Base-by-base conservation (phyloP, 1,140 invertebrate genomes). In the Diuraphis noxia region DNA sequence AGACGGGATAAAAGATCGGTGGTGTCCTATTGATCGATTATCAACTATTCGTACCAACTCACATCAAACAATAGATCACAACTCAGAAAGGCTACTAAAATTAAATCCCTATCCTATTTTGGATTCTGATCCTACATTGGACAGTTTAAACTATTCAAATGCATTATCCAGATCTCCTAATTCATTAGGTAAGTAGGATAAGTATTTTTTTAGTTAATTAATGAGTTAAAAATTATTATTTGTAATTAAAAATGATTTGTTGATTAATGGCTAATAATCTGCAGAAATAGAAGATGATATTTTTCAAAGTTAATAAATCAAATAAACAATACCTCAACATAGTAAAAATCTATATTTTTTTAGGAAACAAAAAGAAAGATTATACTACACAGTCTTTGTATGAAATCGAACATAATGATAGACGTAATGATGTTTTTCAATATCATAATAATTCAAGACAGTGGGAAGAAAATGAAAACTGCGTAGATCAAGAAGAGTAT, bases 391-490 rank as follows among this genome's bases (percentile, higher is more conserved):
- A 77, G 38, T 49, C 63, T 46, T 38, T 36, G 40, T 79, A 90
- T 81, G 41, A 79, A 79, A 34, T 81, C 41, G 56, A 90, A 79
- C 56, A 30, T 21, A 46, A 43, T 49, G 34, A 49, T 49, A 90
- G 38, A 43, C 72, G 49, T 10, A 81, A 81, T 34, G 88, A 90
- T 34, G 40, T 43, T 81, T 81, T 43, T 36, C 41, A 38, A 90
- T 90, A 46, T 90, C 43, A 81, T 41, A 90, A 79, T 81, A 77
- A 90, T 72, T 36, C 19, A 46, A 34, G 34, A 25, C 25, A 36
- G 38, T 90, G 88, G 88, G 88, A 90, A 90, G 41, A 79, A 90
- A 90, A 81, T 81, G 88, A 90, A 43, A 90, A 90, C 38, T 43
- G 46, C 49, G 0, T 81, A 36, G 40, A 41, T 81, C 72, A 81